Evolutionary conservation across 92 coral and sea anemone genomes (phyloP).

Genomic region (Zoanthus solanderi): DNA sequence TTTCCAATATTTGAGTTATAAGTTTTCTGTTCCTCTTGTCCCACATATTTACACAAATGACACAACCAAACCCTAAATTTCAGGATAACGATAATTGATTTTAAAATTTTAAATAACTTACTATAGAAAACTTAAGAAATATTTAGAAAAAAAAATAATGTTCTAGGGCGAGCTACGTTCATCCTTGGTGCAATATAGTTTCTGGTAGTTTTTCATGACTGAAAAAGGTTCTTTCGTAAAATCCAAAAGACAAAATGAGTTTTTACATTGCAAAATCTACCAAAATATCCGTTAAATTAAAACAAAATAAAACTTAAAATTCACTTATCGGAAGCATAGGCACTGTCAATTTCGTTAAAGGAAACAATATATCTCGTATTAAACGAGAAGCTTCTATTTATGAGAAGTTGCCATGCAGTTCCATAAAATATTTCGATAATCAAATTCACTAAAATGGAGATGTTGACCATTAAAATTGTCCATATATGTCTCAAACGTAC

Average conservation of each 20-base stretch:
- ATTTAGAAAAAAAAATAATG: not conserved
- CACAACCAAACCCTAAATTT: not conserved
- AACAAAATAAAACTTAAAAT: not conserved
- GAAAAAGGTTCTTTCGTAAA: not conserved
- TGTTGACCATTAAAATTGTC: no score
- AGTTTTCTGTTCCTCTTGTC: not conserved
- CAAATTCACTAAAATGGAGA: no score
- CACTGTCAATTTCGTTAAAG: not conserved
- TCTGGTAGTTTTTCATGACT: not conserved
- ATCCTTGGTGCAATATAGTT: not conserved
- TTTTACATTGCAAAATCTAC: not conserved
- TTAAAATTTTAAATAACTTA: not conserved
- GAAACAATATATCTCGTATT: not conserved
- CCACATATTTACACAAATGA: conserved; percentile 18
- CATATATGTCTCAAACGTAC: no score
- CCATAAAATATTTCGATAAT: no score
- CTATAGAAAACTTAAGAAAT: not conserved
- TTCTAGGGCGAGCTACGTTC: not conserved
- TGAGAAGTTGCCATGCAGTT: not conserved
- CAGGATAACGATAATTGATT: not conserved
- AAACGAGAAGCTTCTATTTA: not conserved
- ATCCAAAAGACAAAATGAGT: not conserved
- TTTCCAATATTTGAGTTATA: not conserved
- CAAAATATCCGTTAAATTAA: no score
- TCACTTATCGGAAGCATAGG: not conserved